These are phyloP conservation scores for Procavia capensis DNA, from an alignment of 2,113 vertebrate species.

Conservation along the genomic window DNA sequence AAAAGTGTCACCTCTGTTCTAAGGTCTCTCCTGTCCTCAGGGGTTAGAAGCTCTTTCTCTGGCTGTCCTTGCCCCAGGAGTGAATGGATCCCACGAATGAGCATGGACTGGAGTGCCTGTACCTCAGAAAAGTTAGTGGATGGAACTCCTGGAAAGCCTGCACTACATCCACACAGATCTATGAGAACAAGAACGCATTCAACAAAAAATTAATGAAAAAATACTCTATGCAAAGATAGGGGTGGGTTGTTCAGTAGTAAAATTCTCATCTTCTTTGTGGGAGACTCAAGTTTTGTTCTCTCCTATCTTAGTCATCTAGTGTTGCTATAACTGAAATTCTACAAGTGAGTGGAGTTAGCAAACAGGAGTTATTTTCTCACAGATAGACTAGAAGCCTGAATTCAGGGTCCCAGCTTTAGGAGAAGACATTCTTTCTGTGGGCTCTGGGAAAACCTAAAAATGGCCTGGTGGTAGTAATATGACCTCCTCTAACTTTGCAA, in stretches of 20 bases:
- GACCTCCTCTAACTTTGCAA: too few species aligned
- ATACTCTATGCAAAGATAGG: background rate
- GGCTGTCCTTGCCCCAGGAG: too few species aligned
- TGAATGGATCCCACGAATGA: background rate
- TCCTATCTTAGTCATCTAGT: background rate
- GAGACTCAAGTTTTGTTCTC: background rate
- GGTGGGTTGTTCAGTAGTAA: background rate
- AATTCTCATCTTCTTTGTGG: background rate
- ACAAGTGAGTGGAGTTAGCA: background rate
- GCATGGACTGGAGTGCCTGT: background rate
- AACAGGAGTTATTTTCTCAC: background rate
- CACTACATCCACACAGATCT: fast-evolving
- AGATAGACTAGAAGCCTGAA: too few species aligned
- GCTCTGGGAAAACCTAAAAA: too few species aligned
- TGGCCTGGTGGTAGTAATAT: too few species aligned
- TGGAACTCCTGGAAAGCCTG: background rate
- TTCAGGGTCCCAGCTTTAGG: too few species aligned
- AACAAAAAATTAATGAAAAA: too few species aligned
- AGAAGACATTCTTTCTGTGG: too few species aligned
- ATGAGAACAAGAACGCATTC: fast-evolving
- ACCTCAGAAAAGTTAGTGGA: background rate
- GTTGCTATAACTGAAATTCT: background rate
- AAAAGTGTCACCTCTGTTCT: background rate
- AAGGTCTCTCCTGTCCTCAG: background rate
- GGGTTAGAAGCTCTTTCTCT: background rate